Percentiles rank a stretch among this genome's conserved stretches.
These are phyloP conservation scores for Perdita meconis DNA, from an alignment of 2,888 invertebrate genomes.

Conservation along the genomic window DNA sequence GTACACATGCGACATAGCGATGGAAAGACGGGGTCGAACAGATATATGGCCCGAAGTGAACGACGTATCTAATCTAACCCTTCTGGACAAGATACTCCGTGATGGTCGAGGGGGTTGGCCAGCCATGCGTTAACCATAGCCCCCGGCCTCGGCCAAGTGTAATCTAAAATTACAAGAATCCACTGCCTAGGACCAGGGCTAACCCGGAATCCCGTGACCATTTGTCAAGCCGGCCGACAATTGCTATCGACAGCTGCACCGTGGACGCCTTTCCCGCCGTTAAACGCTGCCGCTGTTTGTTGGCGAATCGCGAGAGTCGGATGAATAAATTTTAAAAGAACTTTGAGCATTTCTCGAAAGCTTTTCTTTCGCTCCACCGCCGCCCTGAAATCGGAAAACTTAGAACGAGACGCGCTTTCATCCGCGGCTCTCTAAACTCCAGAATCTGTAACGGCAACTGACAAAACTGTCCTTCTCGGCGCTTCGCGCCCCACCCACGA, in stretches of 20 bases:
- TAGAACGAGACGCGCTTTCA: too few species aligned
- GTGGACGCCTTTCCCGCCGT: constrained; percentile 19
- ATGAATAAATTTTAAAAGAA: too few species aligned
- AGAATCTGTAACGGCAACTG: background rate
- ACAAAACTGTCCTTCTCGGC: background rate
- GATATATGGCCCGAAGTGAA: constrained; percentile 80
- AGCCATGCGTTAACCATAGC: constrained; percentile 72
- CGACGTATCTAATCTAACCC: constrained; percentile 83
- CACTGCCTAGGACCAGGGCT: constrained; percentile 37
- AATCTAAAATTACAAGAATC: constrained; percentile 76
- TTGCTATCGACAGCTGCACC: constrained; percentile 65
- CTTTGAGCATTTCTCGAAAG: too few species aligned
- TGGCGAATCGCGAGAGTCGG: constrained; percentile 4
- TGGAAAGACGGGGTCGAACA: constrained; percentile 78
- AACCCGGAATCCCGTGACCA: constrained; percentile 39
- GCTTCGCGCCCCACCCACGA: background rate
- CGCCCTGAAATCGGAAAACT: too few species aligned
- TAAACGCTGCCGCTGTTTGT: constrained; percentile 5
- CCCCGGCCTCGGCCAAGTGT: constrained; percentile 66
- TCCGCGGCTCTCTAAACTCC: too few species aligned
- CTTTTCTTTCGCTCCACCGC: too few species aligned
- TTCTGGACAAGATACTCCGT: constrained; percentile 81
- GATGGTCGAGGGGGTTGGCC: constrained; percentile 70
- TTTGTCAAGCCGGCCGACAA: constrained; percentile 67
- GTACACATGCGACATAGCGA: constrained; percentile 68